These are phyloP conservation scores for Pogonocherus hispidulus DNA, from an alignment of 2,888 invertebrate species.

Conservation along the genomic window DNA sequence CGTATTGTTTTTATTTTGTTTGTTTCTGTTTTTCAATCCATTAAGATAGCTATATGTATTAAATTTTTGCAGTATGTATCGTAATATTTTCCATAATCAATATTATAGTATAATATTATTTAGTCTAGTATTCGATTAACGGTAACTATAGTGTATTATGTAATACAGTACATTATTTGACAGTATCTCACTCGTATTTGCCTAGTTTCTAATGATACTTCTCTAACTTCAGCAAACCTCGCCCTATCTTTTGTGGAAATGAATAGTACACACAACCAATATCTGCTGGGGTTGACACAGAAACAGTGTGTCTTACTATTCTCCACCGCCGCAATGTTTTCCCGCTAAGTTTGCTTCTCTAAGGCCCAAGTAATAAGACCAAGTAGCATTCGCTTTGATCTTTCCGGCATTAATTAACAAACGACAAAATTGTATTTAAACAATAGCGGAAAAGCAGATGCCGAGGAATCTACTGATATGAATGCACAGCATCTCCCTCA, in stretches of 20 bases:
- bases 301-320: slow-evolving; percentile 44
- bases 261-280: slow-evolving; percentile 22
- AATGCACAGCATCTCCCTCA: slow-evolving; percentile 48
- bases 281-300: slow-evolving; percentile 28
- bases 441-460: slow-evolving; percentile 67
- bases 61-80: no score
- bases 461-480: slow-evolving; percentile 49
- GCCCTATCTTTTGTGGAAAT: slow-evolving; percentile 11
- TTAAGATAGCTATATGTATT: no score
- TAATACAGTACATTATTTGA: no score
- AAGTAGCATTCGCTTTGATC: slow-evolving; percentile 54
- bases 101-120: no score
- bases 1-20: no score
- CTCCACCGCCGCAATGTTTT: slow-evolving; percentile 39
- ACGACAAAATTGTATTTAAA: slow-evolving; percentile 76
- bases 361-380: slow-evolving; percentile 49
- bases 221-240: slow-evolving; percentile 1
- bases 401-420: slow-evolving; percentile 72
- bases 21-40: no score
- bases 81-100: no score
- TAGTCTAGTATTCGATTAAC: no score
- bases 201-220: no score
- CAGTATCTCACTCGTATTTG: no score
- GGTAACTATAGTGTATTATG: no score
- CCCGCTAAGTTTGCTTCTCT: slow-evolving; percentile 33